Percentiles rank a stretch among this genome's conserved stretches.
phyloP scores from a whole-genome alignment of 2,113 vertebrate species.

The Daubentonia madagascariensis region DNA sequence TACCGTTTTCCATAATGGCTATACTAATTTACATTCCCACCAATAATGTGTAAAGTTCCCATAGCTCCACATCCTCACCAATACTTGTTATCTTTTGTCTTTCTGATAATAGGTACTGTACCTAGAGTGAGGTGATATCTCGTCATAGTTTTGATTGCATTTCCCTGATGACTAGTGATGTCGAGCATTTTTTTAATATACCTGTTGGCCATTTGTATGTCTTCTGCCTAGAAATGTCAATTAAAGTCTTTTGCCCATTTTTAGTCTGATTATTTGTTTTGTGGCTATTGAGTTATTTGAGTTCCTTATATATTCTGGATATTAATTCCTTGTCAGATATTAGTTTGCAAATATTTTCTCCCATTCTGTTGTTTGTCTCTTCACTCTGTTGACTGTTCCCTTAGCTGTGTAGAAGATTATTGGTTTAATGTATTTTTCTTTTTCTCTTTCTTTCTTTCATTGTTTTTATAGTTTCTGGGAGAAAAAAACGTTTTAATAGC shows the following conservation, averaged over 20 bases:
- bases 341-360: neutral
- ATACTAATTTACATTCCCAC: neutral
- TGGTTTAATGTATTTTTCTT: neutral
- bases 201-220: neutral
- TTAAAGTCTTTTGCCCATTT: neutral
- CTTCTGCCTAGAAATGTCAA: neutral
- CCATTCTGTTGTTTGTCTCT: neutral
- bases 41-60: neutral
- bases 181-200: neutral
- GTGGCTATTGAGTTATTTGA: neutral
- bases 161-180: neutral
- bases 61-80: neutral
- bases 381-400: neutral
- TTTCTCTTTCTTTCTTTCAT: rapidly evolving
- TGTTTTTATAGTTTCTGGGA: neutral
- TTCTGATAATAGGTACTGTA: neutral
- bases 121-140: neutral
- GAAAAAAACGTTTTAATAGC: neutral
- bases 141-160: neutral
- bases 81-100: neutral
- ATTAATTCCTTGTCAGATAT: neutral
- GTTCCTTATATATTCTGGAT: neutral
- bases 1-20: neutral
- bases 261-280: neutral
- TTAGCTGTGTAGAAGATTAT: neutral